Evolutionary conservation across 2,113 vertebrate species (phyloP), one percentile per base, ranked within the genome.

Genomic region (Equus quagga): DNA sequence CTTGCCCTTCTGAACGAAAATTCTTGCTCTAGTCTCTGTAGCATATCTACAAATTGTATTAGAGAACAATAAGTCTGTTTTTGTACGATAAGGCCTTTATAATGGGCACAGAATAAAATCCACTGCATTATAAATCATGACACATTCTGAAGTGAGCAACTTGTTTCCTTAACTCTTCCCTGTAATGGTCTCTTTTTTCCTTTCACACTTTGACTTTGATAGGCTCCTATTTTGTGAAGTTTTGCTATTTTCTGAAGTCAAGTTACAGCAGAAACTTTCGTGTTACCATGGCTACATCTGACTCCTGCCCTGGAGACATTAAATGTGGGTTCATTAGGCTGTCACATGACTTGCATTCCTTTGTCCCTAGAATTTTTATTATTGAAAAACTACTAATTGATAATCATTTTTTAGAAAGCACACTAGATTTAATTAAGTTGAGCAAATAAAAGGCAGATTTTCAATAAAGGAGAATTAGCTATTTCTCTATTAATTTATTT

Each of bases 401-500:
- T 98, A 98, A 85, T 19, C 23, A 76, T 36, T 82, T 4, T 70
- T 86, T 98, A 98, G 76, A 97, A 97, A 97, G 69, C 86, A 97
- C 93, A 96, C 67, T 88, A 97, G 96, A 97, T 98, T 98, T 98
- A 98, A 98, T 98, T 98, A 98, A 98, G 88, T 79, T 96, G 91
- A 97, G 94, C 87, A 98, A 98, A 98, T 97, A 91, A 75, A 97
- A 96, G 69, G 90, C 87, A 96, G 97, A 96, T 15, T 51, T 97
- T 96, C 95, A 97, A 96, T 97, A 96, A 97, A 95, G 28, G 91
- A 90, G 79, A 89, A 96, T 95, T 96, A 90, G 10, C 69, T 97
- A 76, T 28, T 73, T 56, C 60, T 85, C 36, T 83, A 84, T 73
- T 89, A 67, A 89, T 89, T 94, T 36, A 10, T 4, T 41, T 41